Percentiles rank a stretch among this genome's conserved stretches.
These are phyloP conservation scores for Schrankia costaestrigalis DNA, from an alignment of 2,888 invertebrate genomes.

Conservation along the genomic window DNA sequence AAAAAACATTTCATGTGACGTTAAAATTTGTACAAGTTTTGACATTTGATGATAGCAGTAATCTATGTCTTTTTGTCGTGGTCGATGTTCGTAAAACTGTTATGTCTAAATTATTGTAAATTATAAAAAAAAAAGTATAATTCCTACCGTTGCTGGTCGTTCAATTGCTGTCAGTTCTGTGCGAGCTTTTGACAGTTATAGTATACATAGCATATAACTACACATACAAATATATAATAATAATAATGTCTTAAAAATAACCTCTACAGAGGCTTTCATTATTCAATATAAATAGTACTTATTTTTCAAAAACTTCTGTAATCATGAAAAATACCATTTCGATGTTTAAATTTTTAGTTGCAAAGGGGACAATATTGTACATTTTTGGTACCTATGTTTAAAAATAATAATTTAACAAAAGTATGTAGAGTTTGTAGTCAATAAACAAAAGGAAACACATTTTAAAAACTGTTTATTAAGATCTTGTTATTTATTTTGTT, in stretches of 20 bases:
- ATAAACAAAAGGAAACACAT: no score
- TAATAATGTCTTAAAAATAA: slow-evolving; percentile 52
- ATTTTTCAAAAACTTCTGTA: slow-evolving; percentile 72
- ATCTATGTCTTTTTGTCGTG: slow-evolving; percentile 37
- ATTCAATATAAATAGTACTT: slow-evolving; percentile 75
- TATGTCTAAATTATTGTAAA: slow-evolving; percentile 32
- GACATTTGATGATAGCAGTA: slow-evolving; percentile 35
- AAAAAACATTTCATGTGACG: slow-evolving; percentile 31
- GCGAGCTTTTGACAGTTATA: slow-evolving; percentile 53
- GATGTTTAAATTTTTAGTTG: slow-evolving; percentile 72
- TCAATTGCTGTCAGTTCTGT: slow-evolving; percentile 42
- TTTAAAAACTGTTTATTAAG: no score
- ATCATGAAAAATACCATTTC: slow-evolving; percentile 67
- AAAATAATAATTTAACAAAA: no score
- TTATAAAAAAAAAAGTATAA: slow-evolving; percentile 14
- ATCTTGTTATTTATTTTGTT: no score
- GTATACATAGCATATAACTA: slow-evolving; percentile 58
- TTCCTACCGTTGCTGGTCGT: slow-evolving; percentile 33
- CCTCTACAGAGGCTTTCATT: slow-evolving; percentile 66
- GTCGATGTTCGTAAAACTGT: slow-evolving; percentile 37
- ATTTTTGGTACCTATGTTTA: no score
- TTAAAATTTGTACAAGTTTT: slow-evolving; percentile 28
- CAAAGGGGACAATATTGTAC: slow-evolving; percentile 73
- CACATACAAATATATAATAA: slow-evolving; percentile 59
- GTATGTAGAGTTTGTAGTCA: no score